Percentiles rank a stretch among this genome's conserved stretches.
phyloP scores from a whole-genome alignment of 2,888 invertebrate genomes.

The Leptura quadrifasciata region DNA sequence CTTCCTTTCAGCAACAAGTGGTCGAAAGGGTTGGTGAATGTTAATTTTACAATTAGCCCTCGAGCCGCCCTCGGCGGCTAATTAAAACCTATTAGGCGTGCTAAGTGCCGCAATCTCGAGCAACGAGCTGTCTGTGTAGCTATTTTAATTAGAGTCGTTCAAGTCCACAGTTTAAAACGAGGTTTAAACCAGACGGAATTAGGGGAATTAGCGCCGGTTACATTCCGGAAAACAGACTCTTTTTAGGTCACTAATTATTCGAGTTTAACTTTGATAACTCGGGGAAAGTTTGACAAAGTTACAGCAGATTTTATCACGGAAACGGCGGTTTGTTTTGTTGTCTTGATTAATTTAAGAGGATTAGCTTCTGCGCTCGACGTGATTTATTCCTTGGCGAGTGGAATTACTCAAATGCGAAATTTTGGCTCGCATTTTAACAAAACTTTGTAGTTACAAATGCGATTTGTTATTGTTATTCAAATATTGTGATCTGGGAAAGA shows the following conservation, averaged over 20 bases:
- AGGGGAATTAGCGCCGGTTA: constrained; percentile 51
- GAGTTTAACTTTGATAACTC: constrained; percentile 46
- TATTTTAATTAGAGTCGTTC: constrained; percentile 54
- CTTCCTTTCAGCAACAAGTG: constrained; percentile 67
- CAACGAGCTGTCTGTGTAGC: constrained; percentile 51
- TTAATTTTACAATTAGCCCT: constrained; percentile 67
- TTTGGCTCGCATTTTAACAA: not conserved
- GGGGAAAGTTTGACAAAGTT: constrained; percentile 31
- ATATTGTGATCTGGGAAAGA: not conserved
- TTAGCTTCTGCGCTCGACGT: not conserved
- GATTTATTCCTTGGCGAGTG: constrained; percentile 4
- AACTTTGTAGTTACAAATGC: not conserved
- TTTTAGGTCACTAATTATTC: constrained; percentile 48
- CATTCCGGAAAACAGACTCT: constrained; percentile 47
- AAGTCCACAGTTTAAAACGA: constrained; percentile 47
- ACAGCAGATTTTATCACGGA: constrained; percentile 28
- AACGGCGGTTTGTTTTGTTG: constrained; percentile 32
- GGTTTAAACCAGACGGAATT: constrained; percentile 42
- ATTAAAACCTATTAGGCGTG: constrained; percentile 67
- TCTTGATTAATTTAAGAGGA: constrained; percentile 27
- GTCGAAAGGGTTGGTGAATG: constrained; percentile 65
- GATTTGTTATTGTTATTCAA: not conserved
- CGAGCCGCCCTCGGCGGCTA: constrained; percentile 63
- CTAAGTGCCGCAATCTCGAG: constrained; percentile 58
- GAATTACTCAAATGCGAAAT: not conserved